These are phyloP conservation scores for Equus przewalskii DNA, from an alignment of 2,113 vertebrate species.

Conservation along the genomic window DNA sequence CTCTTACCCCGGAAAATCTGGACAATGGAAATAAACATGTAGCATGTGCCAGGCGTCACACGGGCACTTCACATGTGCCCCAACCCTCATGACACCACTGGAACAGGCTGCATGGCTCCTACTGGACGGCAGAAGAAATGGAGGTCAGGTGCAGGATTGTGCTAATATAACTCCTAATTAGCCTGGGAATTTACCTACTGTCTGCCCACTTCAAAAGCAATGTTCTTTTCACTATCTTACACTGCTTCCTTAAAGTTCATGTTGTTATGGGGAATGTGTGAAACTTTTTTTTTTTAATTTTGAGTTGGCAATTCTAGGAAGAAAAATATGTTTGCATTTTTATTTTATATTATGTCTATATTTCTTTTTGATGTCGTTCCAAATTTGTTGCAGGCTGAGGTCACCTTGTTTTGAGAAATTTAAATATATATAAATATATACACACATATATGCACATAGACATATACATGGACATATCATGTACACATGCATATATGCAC, in stretches of 20 bases:
- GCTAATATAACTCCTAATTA: not conserved
- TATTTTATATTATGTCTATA: not conserved
- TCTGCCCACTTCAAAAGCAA: not conserved
- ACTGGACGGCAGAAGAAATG: not conserved
- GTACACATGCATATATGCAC: not conserved
- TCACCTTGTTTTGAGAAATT: conserved; percentile 7
- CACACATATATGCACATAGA: not conserved
- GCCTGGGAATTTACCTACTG: not conserved
- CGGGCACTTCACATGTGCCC: no score
- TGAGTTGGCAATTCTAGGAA: not conserved
- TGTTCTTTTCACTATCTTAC: not conserved
- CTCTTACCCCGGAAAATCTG: not conserved
- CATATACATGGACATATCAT: not conserved
- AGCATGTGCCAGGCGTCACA: not conserved
- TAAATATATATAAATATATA: not conserved
- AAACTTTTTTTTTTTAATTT: not conserved
- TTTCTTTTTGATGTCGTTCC: conserved; percentile 3
- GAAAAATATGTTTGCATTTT: conserved; percentile 20
- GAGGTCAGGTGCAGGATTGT: not conserved
- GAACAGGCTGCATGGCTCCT: not conserved
- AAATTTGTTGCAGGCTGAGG: not conserved
- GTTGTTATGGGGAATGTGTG: not conserved
- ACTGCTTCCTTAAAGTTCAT: not conserved
- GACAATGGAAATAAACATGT: not conserved
- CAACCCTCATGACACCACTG: fast-evolving